Evolutionary conservation across 2,113 vertebrate genomes (phyloP).

Genomic region (Cryptomyrus ogoouensis): DNA sequence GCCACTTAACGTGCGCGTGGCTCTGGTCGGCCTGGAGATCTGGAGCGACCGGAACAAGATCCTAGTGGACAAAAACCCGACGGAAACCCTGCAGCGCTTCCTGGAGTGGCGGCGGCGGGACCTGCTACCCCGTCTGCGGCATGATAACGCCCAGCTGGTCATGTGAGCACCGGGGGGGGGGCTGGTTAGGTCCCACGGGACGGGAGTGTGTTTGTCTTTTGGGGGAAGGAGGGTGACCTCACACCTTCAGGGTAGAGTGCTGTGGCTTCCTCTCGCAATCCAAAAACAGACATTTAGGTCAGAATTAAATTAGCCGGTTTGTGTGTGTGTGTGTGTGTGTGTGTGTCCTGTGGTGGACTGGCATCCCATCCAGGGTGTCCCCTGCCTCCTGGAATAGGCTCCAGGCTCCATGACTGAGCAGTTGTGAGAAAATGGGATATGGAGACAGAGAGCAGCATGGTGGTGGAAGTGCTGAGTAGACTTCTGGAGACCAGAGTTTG

Average conservation of each 20-base stretch:
- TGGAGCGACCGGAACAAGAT: slow-evolving; percentile 74
- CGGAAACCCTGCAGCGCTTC: slow-evolving; percentile 68
- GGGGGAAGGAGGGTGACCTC: background rate
- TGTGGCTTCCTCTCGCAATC: background rate
- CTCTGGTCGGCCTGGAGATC: slow-evolving; percentile 76
- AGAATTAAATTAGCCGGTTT: background rate
- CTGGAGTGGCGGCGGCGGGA: slow-evolving; percentile 74
- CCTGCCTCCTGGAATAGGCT: no score
- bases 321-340: background rate
- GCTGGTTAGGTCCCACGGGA: background rate
- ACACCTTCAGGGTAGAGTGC: background rate
- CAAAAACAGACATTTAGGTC: background rate
- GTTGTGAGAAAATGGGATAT: no score
- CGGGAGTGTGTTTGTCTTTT: background rate
- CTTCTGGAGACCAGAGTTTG: no score
- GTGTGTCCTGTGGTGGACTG: background rate
- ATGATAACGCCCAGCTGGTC: slow-evolving; percentile 88
- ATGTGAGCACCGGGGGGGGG: slow-evolving; percentile 63
- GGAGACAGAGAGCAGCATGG: no score
- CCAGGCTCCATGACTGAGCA: no score
- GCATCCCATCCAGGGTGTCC: background rate
- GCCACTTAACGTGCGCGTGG: slow-evolving; percentile 76
- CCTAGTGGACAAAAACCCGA: slow-evolving; percentile 54
- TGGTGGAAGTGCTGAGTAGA: no score
- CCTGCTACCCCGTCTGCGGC: slow-evolving; percentile 70